Evolutionary conservation across 2,797 vertebrate species (phyloP).

Genomic region (Agapornis canus): DNA sequence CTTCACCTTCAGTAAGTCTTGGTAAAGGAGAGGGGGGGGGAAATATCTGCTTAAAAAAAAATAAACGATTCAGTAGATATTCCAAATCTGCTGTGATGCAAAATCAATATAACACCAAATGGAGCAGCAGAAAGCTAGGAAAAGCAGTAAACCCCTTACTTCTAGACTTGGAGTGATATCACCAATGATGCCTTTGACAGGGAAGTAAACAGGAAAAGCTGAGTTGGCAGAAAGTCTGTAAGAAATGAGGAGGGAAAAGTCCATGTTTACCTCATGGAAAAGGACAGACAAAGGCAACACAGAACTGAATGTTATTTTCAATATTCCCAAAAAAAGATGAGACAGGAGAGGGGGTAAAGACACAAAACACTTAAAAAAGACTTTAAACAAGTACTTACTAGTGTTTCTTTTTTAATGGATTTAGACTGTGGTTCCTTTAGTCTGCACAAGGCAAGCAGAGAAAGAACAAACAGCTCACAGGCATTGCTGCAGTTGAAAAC

Average conservation of each 20-base stretch:
- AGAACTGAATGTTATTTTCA: constrained; percentile 73
- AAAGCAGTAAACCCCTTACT: constrained; percentile 39
- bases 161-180: constrained; percentile 17
- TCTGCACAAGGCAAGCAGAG: neutral
- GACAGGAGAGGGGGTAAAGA: constrained; percentile 58
- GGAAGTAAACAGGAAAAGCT: constrained; percentile 73
- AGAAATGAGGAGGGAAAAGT: constrained; percentile 57
- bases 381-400: constrained; percentile 60
- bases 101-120: neutral
- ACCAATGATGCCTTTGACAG: neutral
- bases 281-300: constrained; percentile 64
- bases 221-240: constrained; percentile 44
- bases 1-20: neutral
- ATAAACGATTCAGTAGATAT: neutral
- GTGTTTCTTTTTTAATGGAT: constrained; percentile 26
- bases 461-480: neutral
- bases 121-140: neutral
- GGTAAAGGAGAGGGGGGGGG: neutral
- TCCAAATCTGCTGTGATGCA: neutral
- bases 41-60: neutral
- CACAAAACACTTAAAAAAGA: constrained; percentile 62
- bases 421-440: neutral
- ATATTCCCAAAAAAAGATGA: constrained; percentile 65
- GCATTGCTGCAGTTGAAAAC: neutral
- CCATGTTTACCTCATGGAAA: constrained; percentile 70